Evolutionary conservation across 2,888 invertebrate genomes (phyloP), one percentile per base, ranked within the genome.

Genomic region (Pammene aurita): DNA sequence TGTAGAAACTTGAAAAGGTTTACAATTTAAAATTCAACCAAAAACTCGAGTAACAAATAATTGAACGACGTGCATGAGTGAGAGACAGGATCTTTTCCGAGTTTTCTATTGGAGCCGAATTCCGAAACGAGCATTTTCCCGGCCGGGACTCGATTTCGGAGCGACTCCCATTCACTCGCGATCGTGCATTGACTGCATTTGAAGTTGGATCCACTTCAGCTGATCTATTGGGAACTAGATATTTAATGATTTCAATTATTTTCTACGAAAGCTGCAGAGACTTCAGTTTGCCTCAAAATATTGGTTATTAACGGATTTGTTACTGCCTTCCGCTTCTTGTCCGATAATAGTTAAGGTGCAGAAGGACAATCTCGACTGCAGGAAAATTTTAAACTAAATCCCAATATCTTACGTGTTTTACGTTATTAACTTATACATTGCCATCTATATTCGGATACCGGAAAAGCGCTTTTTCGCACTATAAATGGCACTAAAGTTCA

Each of bases 181-280:
- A 65, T 60, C 58, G 58, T 64, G 65, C 54, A 55, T 55, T 55
- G 60, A 48, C 64, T 65, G 64, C 60, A 60, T 69, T 65, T 55
- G 41, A 55, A 65, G 65, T 64, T 69, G 44, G 64, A 52, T 64
- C 41, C 54, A 65, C 65, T 69, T 58, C 42, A 42, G 44, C 60
- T 54, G 58, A 65, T 58, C 62, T 18, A 50, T 61, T 13, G 50
- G 18, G 6, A 41, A 62, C 18, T 18, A n/a, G 38, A 61, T 41
- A 38, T 52, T 41, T 57, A 34, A 48, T 50, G 41, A 66, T 50
- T 41, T n/a, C 50, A 50, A 41, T 50, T 7, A 61, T 18, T 16
- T 52, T n/a, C 11, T 52, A 41, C 5, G 9, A 13, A 50, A 48
- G 7, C n/a, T 38, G 6, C 7, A 10, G 1, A 16, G 11, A 6